Conservation (phyloP, 2,888 invertebrate genomes). For the Automeris io region DNA sequence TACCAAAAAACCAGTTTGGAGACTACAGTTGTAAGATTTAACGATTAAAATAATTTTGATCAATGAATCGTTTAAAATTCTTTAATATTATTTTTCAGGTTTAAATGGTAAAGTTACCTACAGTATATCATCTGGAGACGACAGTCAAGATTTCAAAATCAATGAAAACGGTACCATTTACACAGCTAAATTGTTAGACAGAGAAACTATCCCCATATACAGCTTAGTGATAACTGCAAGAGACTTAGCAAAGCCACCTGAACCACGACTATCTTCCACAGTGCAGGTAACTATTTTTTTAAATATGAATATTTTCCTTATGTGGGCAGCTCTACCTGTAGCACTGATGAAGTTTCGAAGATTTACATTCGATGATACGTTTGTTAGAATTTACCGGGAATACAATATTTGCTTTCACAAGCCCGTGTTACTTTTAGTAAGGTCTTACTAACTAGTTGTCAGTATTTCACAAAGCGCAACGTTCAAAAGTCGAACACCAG, state of each 20-base stretch:
- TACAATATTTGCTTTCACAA: constrained; percentile 38
- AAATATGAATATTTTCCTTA: not conserved
- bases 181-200: constrained; percentile 85
- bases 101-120: constrained; percentile 91
- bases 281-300: constrained; percentile 80
- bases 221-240: constrained; percentile 90
- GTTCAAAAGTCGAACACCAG: constrained; percentile 9
- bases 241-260: constrained; percentile 86
- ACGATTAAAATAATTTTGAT: too few species aligned
- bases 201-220: constrained; percentile 89
- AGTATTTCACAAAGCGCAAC: constrained; percentile 11
- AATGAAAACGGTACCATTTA: constrained; percentile 89
- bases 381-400: constrained; percentile 19
- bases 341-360: constrained; percentile 13
- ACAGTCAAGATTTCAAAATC: constrained; percentile 87
- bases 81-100: constrained; percentile 77
- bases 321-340: constrained; percentile 10
- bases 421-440: constrained; percentile 42
- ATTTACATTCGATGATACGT: constrained; percentile 21
- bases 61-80: too few species aligned
- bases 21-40: too few species aligned
- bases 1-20: too few species aligned
- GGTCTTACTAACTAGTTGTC: constrained; percentile 28
- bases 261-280: constrained; percentile 87
- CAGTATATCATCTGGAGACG: constrained; percentile 89